Percentiles rank a stretch among this genome's conserved stretches.
Conservation (phyloP, 1,140 invertebrate genomes). For the Pristionchus pacificus region DNA sequence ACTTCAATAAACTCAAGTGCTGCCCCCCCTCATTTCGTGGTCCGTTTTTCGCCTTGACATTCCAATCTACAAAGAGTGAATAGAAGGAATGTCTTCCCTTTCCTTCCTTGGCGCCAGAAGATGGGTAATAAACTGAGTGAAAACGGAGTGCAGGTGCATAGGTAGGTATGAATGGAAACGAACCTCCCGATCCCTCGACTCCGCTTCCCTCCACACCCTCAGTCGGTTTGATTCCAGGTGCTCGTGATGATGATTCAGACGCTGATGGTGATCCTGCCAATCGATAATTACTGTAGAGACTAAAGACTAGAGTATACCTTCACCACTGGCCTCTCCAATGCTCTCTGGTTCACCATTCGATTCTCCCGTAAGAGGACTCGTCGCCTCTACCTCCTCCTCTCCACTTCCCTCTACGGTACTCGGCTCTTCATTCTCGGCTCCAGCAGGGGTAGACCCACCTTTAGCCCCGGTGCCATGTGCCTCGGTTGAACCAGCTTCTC, state of each 20-base stretch:
- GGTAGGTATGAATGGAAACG: not conserved
- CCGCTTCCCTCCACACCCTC: not conserved
- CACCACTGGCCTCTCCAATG: not conserved
- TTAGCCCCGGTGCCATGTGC: not conserved
- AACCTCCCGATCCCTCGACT: not conserved
- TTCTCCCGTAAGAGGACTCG: not conserved
- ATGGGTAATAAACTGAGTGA: too few relatives aligned
- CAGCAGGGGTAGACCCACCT: too few relatives aligned
- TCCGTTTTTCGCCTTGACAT: too few relatives aligned
- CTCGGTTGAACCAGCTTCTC: not conserved
- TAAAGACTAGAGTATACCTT: constrained; percentile 1
- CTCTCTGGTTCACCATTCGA: not conserved
- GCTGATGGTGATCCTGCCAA: not conserved
- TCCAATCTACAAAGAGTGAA: too few relatives aligned
- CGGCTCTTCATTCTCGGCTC: not conserved
- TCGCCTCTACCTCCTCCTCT: not conserved
- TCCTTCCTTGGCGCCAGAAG: too few relatives aligned
- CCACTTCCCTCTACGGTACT: not conserved
- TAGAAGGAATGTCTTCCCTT: too few relatives aligned
- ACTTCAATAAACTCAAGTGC: too few relatives aligned
- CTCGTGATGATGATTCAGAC: not conserved
- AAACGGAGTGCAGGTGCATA: too few relatives aligned
- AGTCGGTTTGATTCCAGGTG: not conserved
- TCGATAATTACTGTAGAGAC: too few relatives aligned
- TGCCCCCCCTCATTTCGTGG: too few relatives aligned